Percentiles rank a stretch among this genome's conserved stretches.
phyloP scores from a whole-genome alignment of 1,140 invertebrate species.

The Rhopalosiphum maidis region DNA sequence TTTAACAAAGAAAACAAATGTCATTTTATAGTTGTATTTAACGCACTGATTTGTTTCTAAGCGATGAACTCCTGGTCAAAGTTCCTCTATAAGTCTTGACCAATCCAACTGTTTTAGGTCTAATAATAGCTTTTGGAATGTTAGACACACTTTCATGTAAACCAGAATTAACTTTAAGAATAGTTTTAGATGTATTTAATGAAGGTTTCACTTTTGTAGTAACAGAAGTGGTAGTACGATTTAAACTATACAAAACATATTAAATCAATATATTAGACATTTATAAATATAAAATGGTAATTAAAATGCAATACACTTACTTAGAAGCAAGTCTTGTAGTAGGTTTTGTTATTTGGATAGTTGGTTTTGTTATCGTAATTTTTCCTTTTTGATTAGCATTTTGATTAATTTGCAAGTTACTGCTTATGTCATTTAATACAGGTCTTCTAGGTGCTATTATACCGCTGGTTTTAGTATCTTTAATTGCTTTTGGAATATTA shows the following conservation, averaged over 20 bases:
- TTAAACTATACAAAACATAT: slow-evolving; percentile 25
- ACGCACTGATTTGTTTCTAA: slow-evolving; percentile 38
- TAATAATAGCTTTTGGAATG: slow-evolving; percentile 38
- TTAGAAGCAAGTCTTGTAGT: slow-evolving; percentile 41
- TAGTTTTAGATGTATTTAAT: slow-evolving; percentile 26
- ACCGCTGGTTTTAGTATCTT: slow-evolving; percentile 41
- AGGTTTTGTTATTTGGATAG: slow-evolving; percentile 29
- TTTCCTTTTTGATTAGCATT: slow-evolving; percentile 47
- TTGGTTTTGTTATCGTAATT: neutral
- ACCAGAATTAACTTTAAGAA: slow-evolving; percentile 35
- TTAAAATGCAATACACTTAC: neutral
- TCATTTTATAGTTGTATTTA: neutral
- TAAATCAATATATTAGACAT: neutral
- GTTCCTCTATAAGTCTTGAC: slow-evolving; percentile 6
- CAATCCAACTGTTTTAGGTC: neutral
- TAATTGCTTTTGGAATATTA: slow-evolving; percentile 1
- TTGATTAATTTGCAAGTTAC: slow-evolving; percentile 24
- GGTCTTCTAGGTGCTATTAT: slow-evolving; percentile 11
- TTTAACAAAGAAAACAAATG: neutral
- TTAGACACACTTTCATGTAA: slow-evolving; percentile 32
- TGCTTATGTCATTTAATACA: slow-evolving; percentile 48
- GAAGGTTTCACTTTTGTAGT: neutral
- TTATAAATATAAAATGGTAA: neutral
- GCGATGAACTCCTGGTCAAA: slow-evolving; percentile 30
- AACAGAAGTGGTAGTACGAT: slow-evolving; percentile 14